Percentiles rank a stretch among this genome's conserved stretches.
Conservation (phyloP, 2,888 invertebrate species). For the Pristionchus fissidentatus region DNA sequence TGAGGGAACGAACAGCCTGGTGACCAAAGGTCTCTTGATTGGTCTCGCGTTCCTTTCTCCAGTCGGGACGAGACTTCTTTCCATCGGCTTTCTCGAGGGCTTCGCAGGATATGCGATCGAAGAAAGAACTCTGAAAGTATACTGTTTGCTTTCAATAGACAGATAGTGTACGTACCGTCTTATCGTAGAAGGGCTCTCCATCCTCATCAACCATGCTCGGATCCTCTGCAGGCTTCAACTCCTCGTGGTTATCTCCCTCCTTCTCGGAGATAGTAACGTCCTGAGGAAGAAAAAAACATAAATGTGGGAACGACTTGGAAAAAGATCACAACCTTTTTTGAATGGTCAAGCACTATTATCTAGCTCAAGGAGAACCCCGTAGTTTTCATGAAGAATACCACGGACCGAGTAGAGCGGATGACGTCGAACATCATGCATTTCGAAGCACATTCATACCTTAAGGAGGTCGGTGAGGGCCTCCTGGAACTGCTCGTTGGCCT, state of each 20-base stretch:
- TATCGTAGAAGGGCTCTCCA: slow-evolving; percentile 87
- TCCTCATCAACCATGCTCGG: slow-evolving; percentile 51
- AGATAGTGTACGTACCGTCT: slow-evolving; percentile 77
- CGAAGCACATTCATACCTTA: slow-evolving; percentile 49
- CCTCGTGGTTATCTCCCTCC: slow-evolving; percentile 57
- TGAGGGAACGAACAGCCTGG: slow-evolving; percentile 68
- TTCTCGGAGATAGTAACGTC: slow-evolving; percentile 54
- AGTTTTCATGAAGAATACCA: slow-evolving; percentile 11
- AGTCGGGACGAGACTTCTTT: slow-evolving; percentile 71
- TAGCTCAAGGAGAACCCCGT: slow-evolving; percentile 49
- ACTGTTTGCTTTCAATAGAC: not conserved
- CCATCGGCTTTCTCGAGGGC: slow-evolving; percentile 79
- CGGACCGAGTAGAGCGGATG: slow-evolving; percentile 43
- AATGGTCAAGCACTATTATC: slow-evolving; percentile 17
- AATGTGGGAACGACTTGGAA: slow-evolving; percentile 42
- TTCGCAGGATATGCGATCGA: slow-evolving; percentile 98
- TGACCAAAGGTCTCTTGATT: slow-evolving; percentile 75
- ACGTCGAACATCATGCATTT: not conserved
- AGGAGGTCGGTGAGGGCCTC: slow-evolving; percentile 65
- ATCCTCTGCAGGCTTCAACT: slow-evolving; percentile 23
- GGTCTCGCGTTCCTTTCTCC: slow-evolving; percentile 73
- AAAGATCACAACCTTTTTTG: not conserved
- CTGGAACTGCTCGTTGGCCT: slow-evolving; percentile 96
- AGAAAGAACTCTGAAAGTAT: slow-evolving; percentile 87
- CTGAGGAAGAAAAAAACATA: slow-evolving; percentile 42